Evolutionary conservation across 2,888 invertebrate genomes (phyloP), one percentile per base, ranked within the genome.

Genomic region (Miltochrista miniata): DNA sequence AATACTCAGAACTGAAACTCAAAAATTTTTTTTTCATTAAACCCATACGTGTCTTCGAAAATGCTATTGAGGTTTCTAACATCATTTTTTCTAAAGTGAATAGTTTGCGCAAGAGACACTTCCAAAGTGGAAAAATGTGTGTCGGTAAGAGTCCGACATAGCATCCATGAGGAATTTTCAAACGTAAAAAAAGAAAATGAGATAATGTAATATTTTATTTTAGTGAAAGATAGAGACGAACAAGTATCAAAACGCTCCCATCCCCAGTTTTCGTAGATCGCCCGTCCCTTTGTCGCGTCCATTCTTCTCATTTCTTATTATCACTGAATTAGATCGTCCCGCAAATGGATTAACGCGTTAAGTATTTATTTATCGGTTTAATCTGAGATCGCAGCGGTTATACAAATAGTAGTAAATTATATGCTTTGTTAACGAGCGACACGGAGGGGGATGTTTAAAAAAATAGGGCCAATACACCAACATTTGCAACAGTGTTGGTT

Each of bases 311-410:
- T 78, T 80, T 76, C 75, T 77, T 81, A 71, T 74, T 38, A 79
- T 79, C 79, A 64, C 64, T 67, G 81, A 82, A 86, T 85, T 77
- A 84, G 82, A 85, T 83, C 79, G 76, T 72, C 65, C 73, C 76
- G 82, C 79, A 86, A 88, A 85, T 85, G 88, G 85, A 89, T 89
- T 87, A 85, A 83, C 68, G 70, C 81, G 83, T 72, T 83, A 86
- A 89, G 87, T 89, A 83, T 89, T 89, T 89, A 88, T 89, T 87
- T 88, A 87, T 83, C 85, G 80, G 64, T 66, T 83, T 87, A 87
- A 87, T 87, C 86, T 79, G 74, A 76, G 81, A 79, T 78, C 81
- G 76, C 68, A 66, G 68, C 76, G 81, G 84, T 83, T 85, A 83
- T 69, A 83, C 83, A 85, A 86, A 87, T 83, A 88, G 77, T 76